Percentiles rank a stretch among this genome's conserved stretches.
phyloP scores from a whole-genome alignment of 2,888 invertebrate genomes.

The Protonemura montana region DNA sequence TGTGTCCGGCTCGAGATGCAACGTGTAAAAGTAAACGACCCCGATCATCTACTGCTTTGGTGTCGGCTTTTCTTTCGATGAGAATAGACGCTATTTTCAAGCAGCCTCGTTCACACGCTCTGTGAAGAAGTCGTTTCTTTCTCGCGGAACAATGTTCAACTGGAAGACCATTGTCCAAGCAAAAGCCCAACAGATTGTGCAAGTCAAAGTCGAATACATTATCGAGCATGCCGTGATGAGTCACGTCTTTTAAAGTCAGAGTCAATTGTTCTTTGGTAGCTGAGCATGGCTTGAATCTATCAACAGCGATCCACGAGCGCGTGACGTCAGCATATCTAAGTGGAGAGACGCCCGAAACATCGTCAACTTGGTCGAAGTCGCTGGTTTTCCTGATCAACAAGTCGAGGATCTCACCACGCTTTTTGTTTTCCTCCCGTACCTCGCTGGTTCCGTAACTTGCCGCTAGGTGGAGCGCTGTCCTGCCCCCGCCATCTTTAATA shows the following conservation, averaged over 20 bases:
- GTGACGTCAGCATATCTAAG: constrained; percentile 41
- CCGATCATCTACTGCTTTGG: neutral
- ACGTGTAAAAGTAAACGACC: neutral
- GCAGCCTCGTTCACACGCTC: neutral
- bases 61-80: neutral
- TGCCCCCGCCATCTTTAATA: constrained; percentile 41
- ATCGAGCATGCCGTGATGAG: neutral
- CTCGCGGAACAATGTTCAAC: no score
- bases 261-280: neutral
- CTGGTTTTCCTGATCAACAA: constrained; percentile 18
- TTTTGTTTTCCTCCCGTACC: neutral
- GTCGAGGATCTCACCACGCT: constrained; percentile 30
- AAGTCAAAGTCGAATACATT: neutral
- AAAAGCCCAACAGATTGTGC: neutral
- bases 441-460: constrained; percentile 1
- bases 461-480: constrained; percentile 43
- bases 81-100: neutral
- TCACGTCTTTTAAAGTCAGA: constrained; percentile 9
- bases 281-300: constrained; percentile 8
- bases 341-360: constrained; percentile 28
- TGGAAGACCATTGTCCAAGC: neutral
- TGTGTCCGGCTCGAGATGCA: neutral
- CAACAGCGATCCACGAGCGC: constrained; percentile 32
- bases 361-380: constrained; percentile 16
- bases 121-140: neutral